Evolutionary conservation across 53 echinoderm and acorn worm genomes (phyloP).

Genomic region (Echinometra lucunter): DNA sequence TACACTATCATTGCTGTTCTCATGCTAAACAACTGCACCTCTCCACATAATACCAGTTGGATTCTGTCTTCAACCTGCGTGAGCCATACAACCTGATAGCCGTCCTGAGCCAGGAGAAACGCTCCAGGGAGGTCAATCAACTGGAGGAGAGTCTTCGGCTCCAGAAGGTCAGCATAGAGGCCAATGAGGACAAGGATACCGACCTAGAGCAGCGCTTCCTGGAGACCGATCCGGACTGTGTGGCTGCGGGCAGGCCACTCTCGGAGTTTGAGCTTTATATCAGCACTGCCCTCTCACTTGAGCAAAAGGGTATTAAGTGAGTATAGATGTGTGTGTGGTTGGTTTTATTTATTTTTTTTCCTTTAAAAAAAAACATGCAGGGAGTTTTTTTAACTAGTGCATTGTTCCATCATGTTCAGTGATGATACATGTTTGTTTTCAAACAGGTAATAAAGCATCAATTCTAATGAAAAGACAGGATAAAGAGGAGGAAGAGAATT

Average conservation of each 20-base stretch:
- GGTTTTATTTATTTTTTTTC: no score
- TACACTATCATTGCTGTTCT: no score
- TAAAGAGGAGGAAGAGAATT: no score
- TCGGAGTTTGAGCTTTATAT: conserved; percentile 93
- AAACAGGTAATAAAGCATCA: no score
- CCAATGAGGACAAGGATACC: conserved; percentile 93
- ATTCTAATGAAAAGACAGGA: no score
- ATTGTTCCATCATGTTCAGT: no score
- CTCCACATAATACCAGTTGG: conserved; percentile 81
- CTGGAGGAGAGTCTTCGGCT: conserved; percentile 77
- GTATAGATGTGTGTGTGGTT: neutral
- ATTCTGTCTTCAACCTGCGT: conserved; percentile 92
- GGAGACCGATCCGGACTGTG: conserved; percentile 86
- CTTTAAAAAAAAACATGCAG: no score
- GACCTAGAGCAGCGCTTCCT: conserved; percentile 93
- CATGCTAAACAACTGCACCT: no score
- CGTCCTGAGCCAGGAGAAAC: conserved; percentile 84
- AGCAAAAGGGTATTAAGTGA: conserved; percentile 87
- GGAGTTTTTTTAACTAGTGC: no score
- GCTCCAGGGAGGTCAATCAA: conserved; percentile 73
- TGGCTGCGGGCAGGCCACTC: conserved; percentile 82
- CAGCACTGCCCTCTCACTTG: conserved; percentile 83
- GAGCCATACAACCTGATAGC: conserved; percentile 93
- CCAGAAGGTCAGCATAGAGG: conserved; percentile 91
- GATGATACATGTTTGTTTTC: no score